Evolutionary conservation across 2,888 invertebrate species (phyloP), one percentile per base, ranked within the genome.

Genomic region (Erynnis tages): DNA sequence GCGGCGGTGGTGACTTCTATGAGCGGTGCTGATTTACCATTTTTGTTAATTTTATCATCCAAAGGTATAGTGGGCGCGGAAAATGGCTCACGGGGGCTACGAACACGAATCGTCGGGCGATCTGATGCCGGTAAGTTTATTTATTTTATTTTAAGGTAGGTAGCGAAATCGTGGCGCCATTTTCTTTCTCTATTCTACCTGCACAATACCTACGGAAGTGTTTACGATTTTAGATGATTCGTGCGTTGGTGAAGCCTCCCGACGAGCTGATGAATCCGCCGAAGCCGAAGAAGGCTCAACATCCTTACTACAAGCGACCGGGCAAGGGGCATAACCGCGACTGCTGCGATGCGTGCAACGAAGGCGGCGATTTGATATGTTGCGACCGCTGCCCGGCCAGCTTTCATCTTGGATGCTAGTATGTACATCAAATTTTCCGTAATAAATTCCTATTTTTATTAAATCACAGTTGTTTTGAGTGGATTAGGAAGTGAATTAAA

Each of bases 321-420:
- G 96, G 96, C n/a, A 93, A 94, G 69, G 96, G 96, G 5, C 96
- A 96, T 71, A 98, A 98, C 83, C 96, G 95, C 73, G 98, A 98
- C 73, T 94, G 93, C 61, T 98, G 98, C 76, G 97, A 98, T 86
- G 95, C 97, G 47, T 98, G 98, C 78, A 93, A 94, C 47, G 98
- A 98, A 89, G 97, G 97, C 25, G 98, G 98, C 2, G 97, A 97
- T 79, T 89, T 99, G 29, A 93, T 99, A 54, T 98, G 98, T 82
- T 99, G 98, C 78, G 98, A 98, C 80, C 94, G 94, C 59, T 99
- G 98, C 69, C 97, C 98, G 1, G 96, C 97, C 25, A 97, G 98
- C 57, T 99, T 98, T 83, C 98, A 99, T 88, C 91, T 98, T 54
- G 93, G 95, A 64, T 99, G 98, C 93, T 97, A 98, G 97, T 98